Conservation (phyloP, 2,113 vertebrate genomes). For the Prunella himalayana region DNA sequence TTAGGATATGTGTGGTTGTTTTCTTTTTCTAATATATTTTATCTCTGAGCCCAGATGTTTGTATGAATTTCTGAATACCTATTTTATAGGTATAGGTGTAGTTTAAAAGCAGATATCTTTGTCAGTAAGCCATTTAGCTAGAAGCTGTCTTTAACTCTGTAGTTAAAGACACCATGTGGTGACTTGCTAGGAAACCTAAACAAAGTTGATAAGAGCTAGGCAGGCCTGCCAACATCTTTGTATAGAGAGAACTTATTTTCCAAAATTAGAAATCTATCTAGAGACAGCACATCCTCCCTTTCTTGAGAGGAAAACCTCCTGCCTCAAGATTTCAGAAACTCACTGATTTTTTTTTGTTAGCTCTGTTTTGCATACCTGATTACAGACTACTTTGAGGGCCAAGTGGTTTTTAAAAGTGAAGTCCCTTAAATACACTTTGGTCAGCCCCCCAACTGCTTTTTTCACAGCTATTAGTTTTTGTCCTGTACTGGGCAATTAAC, state of each 20-base stretch:
- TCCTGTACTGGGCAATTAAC: background rate
- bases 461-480: background rate
- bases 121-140: background rate
- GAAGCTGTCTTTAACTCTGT: background rate
- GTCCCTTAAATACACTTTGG: background rate
- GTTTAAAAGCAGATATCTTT: background rate
- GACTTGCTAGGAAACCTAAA: background rate
- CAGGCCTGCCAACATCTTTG: background rate
- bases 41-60: background rate
- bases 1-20: background rate
- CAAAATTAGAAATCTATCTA: background rate
- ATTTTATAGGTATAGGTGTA: background rate
- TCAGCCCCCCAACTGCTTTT: background rate
- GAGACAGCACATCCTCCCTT: background rate
- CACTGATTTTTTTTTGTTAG: background rate
- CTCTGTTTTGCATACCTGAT: background rate
- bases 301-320: background rate
- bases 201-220: background rate
- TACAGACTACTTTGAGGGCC: background rate
- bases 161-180: background rate
- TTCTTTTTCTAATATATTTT: background rate
- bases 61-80: background rate
- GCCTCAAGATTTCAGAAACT: background rate
- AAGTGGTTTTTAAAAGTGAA: background rate
- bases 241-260: background rate